A percentile compares a stretch with the other conserved stretches of the same genome.
These are phyloP conservation scores for Contarinia nasturtii DNA, from an alignment of 1,140 invertebrate genomes.

Conservation along the genomic window DNA sequence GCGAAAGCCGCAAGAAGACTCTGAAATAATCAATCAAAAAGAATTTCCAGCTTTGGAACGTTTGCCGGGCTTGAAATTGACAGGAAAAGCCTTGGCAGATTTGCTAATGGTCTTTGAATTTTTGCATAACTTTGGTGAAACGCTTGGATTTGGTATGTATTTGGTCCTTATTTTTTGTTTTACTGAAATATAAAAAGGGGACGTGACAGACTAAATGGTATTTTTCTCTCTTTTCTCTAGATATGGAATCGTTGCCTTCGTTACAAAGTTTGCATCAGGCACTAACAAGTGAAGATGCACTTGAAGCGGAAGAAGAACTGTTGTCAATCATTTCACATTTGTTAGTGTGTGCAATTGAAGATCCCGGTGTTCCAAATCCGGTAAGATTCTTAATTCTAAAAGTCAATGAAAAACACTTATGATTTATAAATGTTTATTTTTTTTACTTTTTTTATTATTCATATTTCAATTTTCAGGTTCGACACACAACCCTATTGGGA, in stretches of 20 bases:
- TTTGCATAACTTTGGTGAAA: constrained; percentile 85
- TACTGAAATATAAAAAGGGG: not conserved
- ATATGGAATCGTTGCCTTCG: constrained; percentile 72
- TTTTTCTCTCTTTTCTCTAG: constrained; percentile 25
- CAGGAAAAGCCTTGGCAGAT: constrained; percentile 78
- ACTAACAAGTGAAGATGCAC: constrained; percentile 52
- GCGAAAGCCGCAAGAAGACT: constrained; percentile 71
- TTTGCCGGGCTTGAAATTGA: constrained; percentile 60
- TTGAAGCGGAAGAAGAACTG: constrained; percentile 69
- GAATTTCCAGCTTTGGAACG: constrained; percentile 54
- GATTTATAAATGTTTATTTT: too few relatives aligned
- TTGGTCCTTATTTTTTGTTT: not conserved
- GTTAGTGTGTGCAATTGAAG: constrained; percentile 79
- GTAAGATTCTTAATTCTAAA: too few relatives aligned
- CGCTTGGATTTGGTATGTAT: constrained; percentile 68
- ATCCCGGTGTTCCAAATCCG: constrained; percentile 82
- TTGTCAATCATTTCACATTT: constrained; percentile 76
- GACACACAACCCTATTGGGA: constrained; percentile 70
- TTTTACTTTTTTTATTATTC: too few relatives aligned
- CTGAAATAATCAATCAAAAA: constrained; percentile 54
- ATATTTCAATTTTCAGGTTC: too few relatives aligned
- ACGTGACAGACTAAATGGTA: not conserved
- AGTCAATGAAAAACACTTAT: too few relatives aligned
- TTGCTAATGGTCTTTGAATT: constrained; percentile 89
- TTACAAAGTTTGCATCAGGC: constrained; percentile 72